Conservation (phyloP, 1,140 invertebrate genomes). For the Pseudomyrmex pallidus region DNA sequence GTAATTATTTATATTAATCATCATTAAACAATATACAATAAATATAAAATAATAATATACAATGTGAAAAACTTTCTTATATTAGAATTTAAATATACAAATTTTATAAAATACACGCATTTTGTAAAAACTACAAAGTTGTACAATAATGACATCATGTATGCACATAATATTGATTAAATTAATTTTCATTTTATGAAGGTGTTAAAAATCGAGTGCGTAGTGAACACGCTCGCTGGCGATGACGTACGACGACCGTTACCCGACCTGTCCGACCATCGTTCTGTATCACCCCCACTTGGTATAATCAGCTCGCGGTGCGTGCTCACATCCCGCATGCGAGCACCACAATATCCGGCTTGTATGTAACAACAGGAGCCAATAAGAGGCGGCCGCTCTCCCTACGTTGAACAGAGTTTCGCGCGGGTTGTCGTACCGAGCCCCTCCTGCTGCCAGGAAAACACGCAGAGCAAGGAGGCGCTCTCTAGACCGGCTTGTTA, state of each 20-base stretch:
- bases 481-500: slow-evolving; percentile 17
- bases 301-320: slow-evolving; percentile 68
- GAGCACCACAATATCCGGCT: slow-evolving; percentile 77
- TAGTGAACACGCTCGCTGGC: not conserved
- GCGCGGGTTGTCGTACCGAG: slow-evolving; percentile 84
- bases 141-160: no score
- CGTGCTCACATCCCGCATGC: slow-evolving; percentile 84
- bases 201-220: not conserved
- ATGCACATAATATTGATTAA: no score
- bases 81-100: no score
- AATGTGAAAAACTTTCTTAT: no score
- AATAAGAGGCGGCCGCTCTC: slow-evolving; percentile 47
- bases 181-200: no score
- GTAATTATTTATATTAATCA: not conserved
- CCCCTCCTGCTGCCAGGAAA: slow-evolving; percentile 83
- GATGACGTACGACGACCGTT: not conserved
- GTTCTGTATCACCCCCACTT: slow-evolving; percentile 13
- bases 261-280: not conserved
- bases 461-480: slow-evolving; percentile 59
- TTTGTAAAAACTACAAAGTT: no score
- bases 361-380: slow-evolving; percentile 51
- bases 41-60: no score
- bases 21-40: not conserved
- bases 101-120: no score
- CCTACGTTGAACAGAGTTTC: slow-evolving; percentile 81